Evolutionary conservation across 92 coral and sea anemone species (phyloP), one percentile per base, ranked within the genome.

Genomic region (Nematostella vectensis): DNA sequence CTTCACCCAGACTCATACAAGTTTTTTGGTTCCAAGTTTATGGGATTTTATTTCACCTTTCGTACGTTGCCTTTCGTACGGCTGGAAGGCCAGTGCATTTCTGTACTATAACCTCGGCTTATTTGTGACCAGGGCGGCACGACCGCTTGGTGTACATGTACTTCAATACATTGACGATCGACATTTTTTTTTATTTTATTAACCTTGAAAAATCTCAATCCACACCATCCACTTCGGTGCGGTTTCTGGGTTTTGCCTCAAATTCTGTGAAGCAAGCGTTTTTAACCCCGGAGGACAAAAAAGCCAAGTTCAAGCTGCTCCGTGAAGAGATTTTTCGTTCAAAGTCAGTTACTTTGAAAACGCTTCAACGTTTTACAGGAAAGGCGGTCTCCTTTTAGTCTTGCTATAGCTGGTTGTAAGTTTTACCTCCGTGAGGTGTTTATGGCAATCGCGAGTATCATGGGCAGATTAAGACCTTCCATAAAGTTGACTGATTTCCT

Each of bases 401-500:
- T 71, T 40, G 78, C 72, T 0, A 13, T 72, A 12, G 71, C 78
- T n/a, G 72, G 55, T 11, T 72, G 65, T 15, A 71, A 64, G 17
- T 25, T 71, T 1, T 63, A 71, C 29, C 33, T 52, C 48, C 65
- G 59, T 13, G 73, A 71, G 37, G 26, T 17, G 3, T 47, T 63
- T 23, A 3, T 57, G 11, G 55, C 65, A 2, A 51, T 71, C 1
- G 13, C 64, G 15, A 27, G 16, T 26, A 58, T 40, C 6, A 2
- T 36, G 8, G 29, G 71, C 10, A 47, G 30, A 25, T 61, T 37
- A 8, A 62, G 47, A 15, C 62, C 48, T 21, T 25, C 19, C 21
- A 42, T 50, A 25, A 20, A 39, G 22, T 6, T 59, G 3, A 36
- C 60, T 6, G 50, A n/a, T n/a, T n/a, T n/a, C n/a, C n/a, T n/a